phyloP scores from a whole-genome alignment of 2,113 vertebrate species.

The Mirza zaza region DNA sequence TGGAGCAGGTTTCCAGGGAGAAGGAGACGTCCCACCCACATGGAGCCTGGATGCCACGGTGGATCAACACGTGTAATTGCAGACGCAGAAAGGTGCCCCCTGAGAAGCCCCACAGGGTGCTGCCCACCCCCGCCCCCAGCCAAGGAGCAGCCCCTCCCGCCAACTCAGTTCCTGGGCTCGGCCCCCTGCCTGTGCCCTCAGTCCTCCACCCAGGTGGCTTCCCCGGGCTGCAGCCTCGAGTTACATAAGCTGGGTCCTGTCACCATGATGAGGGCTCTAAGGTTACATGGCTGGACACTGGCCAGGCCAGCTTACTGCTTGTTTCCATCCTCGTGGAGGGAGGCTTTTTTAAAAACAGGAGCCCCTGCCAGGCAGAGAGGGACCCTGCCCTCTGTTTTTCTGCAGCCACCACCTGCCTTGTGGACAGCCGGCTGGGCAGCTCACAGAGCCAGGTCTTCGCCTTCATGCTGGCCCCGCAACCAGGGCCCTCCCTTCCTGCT shows the following conservation, averaged over 20 bases:
- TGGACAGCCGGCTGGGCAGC: neutral
- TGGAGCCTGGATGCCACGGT: fast-evolving
- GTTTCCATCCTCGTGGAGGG: neutral
- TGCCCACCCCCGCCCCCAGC: too few species aligned
- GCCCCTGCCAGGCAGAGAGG: neutral
- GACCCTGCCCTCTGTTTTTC: neutral
- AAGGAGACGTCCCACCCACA: neutral
- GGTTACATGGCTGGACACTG: neutral
- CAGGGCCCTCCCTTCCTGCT: neutral
- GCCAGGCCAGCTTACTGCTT: constrained; percentile 10
- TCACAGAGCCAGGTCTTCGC: neutral
- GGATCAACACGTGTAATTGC: neutral
- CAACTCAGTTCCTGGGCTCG: neutral
- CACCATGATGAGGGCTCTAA: neutral
- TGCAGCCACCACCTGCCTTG: neutral
- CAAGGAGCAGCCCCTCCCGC: neutral
- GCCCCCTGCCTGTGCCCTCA: neutral
- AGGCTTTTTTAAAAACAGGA: neutral
- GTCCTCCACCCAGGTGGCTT: neutral
- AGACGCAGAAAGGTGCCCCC: too few species aligned
- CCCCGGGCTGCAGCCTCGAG: neutral
- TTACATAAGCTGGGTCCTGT: neutral
- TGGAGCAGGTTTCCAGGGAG: neutral
- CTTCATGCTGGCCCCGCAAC: too few species aligned
- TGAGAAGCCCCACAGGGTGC: neutral